Conservation (phyloP, 1,140 invertebrate genomes). For the Drosophila subpulchrella region DNA sequence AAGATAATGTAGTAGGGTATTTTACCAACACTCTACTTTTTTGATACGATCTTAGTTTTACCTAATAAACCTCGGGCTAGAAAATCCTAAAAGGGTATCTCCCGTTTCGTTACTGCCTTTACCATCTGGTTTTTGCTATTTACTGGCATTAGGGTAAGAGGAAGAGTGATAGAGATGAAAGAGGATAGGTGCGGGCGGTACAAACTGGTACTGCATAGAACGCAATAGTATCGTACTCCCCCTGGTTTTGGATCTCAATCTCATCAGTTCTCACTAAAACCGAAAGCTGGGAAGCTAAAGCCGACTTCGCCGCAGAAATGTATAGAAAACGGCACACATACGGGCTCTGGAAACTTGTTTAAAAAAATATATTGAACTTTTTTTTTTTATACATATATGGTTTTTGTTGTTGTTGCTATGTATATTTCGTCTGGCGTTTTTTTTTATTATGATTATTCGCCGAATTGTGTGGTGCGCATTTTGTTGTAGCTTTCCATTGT, state of each 20-base stretch:
- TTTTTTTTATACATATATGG: neutral
- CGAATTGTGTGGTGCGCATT: slow-evolving; percentile 80
- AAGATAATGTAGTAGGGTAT: too few relatives aligned
- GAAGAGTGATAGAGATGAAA: neutral
- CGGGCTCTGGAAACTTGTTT: slow-evolving; percentile 69
- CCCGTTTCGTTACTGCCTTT: neutral
- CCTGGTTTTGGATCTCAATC: slow-evolving; percentile 20
- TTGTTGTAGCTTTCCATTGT: slow-evolving; percentile 76
- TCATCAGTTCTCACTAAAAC: slow-evolving; percentile 22
- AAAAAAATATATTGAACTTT: slow-evolving; percentile 64
- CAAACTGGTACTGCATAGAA: slow-evolving; percentile 60
- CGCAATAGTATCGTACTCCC: slow-evolving; percentile 40
- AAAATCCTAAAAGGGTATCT: slow-evolving; percentile 13
- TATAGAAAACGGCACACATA: slow-evolving; percentile 26
- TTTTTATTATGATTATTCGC: slow-evolving; percentile 57
- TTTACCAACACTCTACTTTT: too few relatives aligned
- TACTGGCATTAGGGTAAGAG: slow-evolving; percentile 11
- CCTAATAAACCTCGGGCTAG: neutral
- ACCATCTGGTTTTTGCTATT: neutral
- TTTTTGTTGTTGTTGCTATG: slow-evolving; percentile 22
- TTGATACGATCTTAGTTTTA: neutral
- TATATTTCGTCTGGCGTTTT: slow-evolving; percentile 25
- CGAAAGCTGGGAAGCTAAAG: slow-evolving; percentile 26
- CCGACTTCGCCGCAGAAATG: slow-evolving; percentile 31
- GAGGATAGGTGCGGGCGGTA: slow-evolving; percentile 19